These are phyloP conservation scores for Psephotus haematonotus DNA, from an alignment of 2,113 vertebrate species.

Conservation along the genomic window DNA sequence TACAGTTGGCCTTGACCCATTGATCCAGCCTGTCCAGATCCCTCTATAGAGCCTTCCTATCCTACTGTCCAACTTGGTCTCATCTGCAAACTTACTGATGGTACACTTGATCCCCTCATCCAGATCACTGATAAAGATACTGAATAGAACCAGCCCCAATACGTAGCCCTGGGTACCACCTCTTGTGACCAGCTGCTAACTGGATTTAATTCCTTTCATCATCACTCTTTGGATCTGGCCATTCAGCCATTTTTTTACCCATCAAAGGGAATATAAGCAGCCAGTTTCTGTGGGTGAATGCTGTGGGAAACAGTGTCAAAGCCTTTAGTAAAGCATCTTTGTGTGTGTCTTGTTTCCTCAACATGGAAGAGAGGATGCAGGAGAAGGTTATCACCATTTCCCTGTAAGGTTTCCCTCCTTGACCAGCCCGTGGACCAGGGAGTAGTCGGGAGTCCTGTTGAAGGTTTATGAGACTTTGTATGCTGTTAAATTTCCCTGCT, in stretches of 20 bases:
- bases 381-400: neutral
- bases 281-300: neutral
- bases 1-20: neutral
- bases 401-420: neutral
- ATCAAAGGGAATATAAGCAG: neutral
- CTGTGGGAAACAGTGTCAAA: neutral
- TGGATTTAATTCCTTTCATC: neutral
- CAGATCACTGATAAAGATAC: neutral
- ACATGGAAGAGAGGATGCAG: neutral
- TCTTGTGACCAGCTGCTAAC: accelerated
- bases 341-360: neutral
- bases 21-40: neutral
- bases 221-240: neutral
- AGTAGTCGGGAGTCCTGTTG: neutral
- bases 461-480: neutral
- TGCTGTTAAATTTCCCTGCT: neutral
- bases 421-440: neutral
- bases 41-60: neutral
- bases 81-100: neutral
- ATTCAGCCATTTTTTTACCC: neutral
- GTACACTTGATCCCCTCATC: neutral
- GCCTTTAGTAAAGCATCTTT: neutral
- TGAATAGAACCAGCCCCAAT: accelerated
- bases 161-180: neutral
- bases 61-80: neutral